Evolutionary conservation across 2,888 invertebrate species (phyloP), one percentile per base, ranked within the genome.

Genomic region (Hesperia comma): DNA sequence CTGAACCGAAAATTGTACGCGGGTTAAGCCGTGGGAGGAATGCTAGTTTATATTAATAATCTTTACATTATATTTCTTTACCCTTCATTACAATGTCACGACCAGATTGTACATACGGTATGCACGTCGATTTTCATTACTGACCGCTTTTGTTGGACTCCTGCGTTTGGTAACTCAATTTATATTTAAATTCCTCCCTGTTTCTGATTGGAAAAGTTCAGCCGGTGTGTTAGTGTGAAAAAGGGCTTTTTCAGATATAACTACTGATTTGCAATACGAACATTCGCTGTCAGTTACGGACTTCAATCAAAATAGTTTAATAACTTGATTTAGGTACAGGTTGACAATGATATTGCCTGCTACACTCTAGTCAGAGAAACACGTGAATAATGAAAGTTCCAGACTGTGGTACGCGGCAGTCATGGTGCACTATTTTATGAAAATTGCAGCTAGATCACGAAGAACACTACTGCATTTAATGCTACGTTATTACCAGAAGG

Each of bases 61-160:
- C 2, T 4, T 26, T 26, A 26, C 26, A 26, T 26, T 26, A 26
- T 5, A 26, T 26, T 26, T 26, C 26, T 26, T 26, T 26, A 26
- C 26, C 2, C 26, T 4, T 26, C 3, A 26, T 26, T 26, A 26
- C 32, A 33, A 53, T 21, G 26, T 61, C 21, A 21, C 17, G 12
- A 21, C 78, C 53, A 26, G 26, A n/a, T 21, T 53, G 15, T 84
- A 85, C 81, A 78, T 82, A 79, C 83, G 81, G 79, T 46, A 46
- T 49, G 10, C 19, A 81, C 78, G 88, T 87, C 88, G 77, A 87
- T 88, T 86, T 86, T 86, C 86, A 87, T 87, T 88, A 85, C 78
- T 81, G 80, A 80, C 82, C 83, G 80, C 83, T 81, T 84, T 83
- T 83, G 82, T 81, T 71, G 69, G 76, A 71, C 75, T 73, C 70